Evolutionary conservation across 1,140 invertebrate genomes (phyloP).

Genomic region (Sycophaga agraensis): DNA sequence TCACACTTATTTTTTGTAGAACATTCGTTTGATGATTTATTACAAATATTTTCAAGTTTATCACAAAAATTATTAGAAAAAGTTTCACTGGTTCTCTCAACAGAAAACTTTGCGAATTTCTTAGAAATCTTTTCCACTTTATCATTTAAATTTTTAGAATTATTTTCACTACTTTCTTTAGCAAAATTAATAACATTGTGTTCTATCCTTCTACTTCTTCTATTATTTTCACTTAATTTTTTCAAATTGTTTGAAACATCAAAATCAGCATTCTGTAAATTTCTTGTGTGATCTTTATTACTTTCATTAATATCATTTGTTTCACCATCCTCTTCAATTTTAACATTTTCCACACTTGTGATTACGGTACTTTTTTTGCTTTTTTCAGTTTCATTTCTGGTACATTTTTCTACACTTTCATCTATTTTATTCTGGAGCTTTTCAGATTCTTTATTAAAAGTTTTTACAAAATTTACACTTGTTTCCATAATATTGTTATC

Average conservation of each 20-base stretch:
- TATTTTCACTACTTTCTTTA: background rate
- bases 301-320: background rate
- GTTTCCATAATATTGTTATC: background rate
- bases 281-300: background rate
- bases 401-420: slow-evolving; percentile 1
- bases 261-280: slow-evolving; percentile 6
- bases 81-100: background rate
- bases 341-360: background rate
- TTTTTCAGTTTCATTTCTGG: slow-evolving; percentile 10
- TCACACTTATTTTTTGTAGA: background rate
- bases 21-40: background rate
- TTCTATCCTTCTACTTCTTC: background rate
- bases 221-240: background rate
- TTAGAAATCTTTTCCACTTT: background rate
- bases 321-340: slow-evolving; percentile 1
- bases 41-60: background rate
- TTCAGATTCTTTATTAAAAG: slow-evolving; percentile 1
- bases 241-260: background rate
- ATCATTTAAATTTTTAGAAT: slow-evolving; percentile 8
- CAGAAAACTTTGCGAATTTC: background rate
- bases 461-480: slow-evolving; percentile 15
- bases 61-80: background rate
- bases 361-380: slow-evolving; percentile 1
- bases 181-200: background rate
- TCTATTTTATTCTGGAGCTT: background rate